phyloP scores from a whole-genome alignment of 1,140 invertebrate species.

The Varroa destructor region DNA sequence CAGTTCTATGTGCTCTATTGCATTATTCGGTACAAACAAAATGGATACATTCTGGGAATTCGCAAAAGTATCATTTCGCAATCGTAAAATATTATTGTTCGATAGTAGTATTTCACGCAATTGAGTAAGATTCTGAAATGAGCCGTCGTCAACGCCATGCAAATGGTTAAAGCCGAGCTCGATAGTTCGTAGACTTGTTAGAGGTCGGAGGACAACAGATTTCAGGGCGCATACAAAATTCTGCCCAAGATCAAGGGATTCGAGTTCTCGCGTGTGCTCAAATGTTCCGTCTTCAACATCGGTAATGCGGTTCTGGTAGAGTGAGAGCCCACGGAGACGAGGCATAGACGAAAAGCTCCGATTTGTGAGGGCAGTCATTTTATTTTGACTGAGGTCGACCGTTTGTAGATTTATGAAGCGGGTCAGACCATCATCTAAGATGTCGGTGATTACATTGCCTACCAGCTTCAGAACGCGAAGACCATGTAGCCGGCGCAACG shows the following conservation, averaged over 20 bases:
- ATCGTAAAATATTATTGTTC: constrained; percentile 74
- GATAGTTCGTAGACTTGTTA: constrained; percentile 59
- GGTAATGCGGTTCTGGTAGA: constrained; percentile 69
- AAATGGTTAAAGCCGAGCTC: constrained; percentile 76
- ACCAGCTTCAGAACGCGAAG: constrained; percentile 58
- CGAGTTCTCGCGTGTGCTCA: constrained; percentile 53
- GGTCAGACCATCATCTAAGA: constrained; percentile 57
- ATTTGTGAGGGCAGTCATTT: constrained; percentile 56
- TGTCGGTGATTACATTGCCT: constrained; percentile 62
- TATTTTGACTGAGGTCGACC: constrained; percentile 72
- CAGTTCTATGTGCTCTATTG: constrained; percentile 58
- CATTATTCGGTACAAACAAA: constrained; percentile 73
- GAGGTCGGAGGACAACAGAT: constrained; percentile 52
- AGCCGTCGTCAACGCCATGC: constrained; percentile 57
- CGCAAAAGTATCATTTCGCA: constrained; percentile 62
- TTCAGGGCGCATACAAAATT: constrained; percentile 53
- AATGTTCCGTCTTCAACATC: constrained; percentile 58
- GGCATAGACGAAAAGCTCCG: constrained; percentile 65
- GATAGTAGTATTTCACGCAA: constrained; percentile 67
- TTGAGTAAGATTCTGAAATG: constrained; percentile 62
- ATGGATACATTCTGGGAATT: constrained; percentile 61
- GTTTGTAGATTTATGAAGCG: constrained; percentile 55
- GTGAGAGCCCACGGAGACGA: constrained; percentile 58
- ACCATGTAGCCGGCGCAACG: constrained; percentile 58
- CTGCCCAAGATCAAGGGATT: constrained; percentile 70